phyloP scores from a whole-genome alignment of 2,797 vertebrate species.

The Bryconaethiops microstoma region DNA sequence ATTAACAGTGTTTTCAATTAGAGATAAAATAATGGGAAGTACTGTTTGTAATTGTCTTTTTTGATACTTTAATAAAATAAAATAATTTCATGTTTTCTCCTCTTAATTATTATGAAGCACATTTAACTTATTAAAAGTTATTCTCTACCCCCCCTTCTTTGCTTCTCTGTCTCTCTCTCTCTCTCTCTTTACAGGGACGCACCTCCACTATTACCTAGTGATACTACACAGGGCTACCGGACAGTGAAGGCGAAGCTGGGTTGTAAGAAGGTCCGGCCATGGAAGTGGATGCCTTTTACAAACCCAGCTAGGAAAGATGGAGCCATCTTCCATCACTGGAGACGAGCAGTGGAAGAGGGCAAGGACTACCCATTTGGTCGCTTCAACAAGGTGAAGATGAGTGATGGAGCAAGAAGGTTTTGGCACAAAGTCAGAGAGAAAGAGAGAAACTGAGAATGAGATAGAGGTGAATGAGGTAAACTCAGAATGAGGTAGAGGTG shows the following conservation, averaged over 20 bases:
- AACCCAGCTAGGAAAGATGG: conserved; percentile 97
- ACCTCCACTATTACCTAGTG: conserved; percentile 93
- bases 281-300: conserved; percentile 99
- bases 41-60: no score
- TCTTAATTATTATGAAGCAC: no score
- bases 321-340: conserved; percentile 98
- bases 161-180: conserved; percentile 11
- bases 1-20: no score
- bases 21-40: no score
- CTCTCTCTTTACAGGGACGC: conserved; percentile 82
- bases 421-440: not conserved
- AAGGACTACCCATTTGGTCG: conserved; percentile 98
- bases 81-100: no score
- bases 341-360: conserved; percentile 94
- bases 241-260: conserved; percentile 98
- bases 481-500: no score
- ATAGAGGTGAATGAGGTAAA: no score
- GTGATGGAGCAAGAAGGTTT: not conserved
- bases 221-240: conserved; percentile 97
- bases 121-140: no score
- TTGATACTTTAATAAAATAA: no score
- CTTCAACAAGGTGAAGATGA: conserved; percentile 89
- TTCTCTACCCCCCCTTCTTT: not conserved
- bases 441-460: not conserved
- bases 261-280: conserved; percentile 96